Base-by-base conservation (phyloP, 1,140 invertebrate species). In the Proctacanthus coquilletti region DNA sequence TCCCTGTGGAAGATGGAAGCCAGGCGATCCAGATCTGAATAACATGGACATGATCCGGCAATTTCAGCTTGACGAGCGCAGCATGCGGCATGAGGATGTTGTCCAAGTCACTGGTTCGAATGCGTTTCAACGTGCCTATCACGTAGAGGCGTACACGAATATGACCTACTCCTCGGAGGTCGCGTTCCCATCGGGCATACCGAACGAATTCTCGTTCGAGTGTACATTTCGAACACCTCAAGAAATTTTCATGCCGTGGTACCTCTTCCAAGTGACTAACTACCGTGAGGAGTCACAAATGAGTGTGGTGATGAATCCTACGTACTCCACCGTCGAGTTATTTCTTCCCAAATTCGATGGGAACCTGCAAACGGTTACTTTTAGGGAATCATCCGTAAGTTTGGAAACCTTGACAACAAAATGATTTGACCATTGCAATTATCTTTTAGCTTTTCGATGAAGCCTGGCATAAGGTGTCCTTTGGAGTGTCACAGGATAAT, bases 41-140 rank as follows among this genome's bases (percentile, higher is more conserved):
- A 75, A 72, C 1, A 80, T 80, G 45, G 83, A 88, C 56, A 74
- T 87, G 21, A 84, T 88, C 38, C 69, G 77, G 21, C 74, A 76
- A 42, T 82, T 79, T 51, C 64, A 69, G 29, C 54, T 86, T 42
- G 83, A 86, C 52, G 68, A 74, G 33, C 41, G 43, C 9, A 27
- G 53, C 5, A 62, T 67, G 1, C 63, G 67, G 43, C 68, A 69
- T 44, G 68, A 71, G 0, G 77, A 77, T 0, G 68, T 86, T 0
- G 70, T 69, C 2, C 64, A 71, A 45, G 80, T 84, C 1, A 61
- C 68, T 36, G 84, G 84, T 2, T 82, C 81, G 0, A 77, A 74
- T 56, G 56, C 69, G 8, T 61, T 81, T 47, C 84, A 87, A 59
- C 80, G 72, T 3, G 83, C 82, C 1, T 87, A 81, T 51, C 65